These are phyloP conservation scores for Centropus unirufus DNA, from an alignment of 2,113 vertebrate species.

Conservation along the genomic window DNA sequence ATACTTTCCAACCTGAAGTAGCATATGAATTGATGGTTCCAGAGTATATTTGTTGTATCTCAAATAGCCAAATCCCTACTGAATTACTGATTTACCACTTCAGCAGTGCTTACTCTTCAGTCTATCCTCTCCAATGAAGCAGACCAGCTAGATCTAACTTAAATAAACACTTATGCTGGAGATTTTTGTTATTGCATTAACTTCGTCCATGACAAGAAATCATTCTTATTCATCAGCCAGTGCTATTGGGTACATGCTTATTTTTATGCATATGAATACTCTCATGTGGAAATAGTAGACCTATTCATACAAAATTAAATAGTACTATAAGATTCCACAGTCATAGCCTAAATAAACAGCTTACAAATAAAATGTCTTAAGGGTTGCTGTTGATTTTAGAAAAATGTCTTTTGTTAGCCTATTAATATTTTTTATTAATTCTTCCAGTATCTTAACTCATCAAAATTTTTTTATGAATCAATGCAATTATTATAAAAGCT, in stretches of 20 bases:
- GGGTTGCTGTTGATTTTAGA: neutral
- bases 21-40: neutral
- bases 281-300: neutral
- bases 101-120: neutral
- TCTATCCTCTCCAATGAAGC: neutral
- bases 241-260: neutral
- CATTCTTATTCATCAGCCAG: neutral
- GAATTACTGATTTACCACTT: neutral
- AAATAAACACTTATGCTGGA: neutral
- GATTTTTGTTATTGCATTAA: neutral
- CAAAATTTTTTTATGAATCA: neutral
- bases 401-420: neutral
- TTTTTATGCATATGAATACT: neutral
- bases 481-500: neutral
- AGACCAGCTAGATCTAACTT: neutral
- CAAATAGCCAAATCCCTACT: neutral
- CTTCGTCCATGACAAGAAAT: neutral
- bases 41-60: neutral
- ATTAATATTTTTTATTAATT: neutral
- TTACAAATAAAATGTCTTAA: neutral
- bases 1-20: neutral
- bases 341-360: neutral
- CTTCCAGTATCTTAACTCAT: neutral
- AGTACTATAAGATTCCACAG: neutral
- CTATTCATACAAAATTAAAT: neutral